Evolutionary conservation across 2,888 invertebrate species (phyloP), one percentile per base, ranked within the genome.

Genomic region (Caenorhabditis japonica): DNA sequence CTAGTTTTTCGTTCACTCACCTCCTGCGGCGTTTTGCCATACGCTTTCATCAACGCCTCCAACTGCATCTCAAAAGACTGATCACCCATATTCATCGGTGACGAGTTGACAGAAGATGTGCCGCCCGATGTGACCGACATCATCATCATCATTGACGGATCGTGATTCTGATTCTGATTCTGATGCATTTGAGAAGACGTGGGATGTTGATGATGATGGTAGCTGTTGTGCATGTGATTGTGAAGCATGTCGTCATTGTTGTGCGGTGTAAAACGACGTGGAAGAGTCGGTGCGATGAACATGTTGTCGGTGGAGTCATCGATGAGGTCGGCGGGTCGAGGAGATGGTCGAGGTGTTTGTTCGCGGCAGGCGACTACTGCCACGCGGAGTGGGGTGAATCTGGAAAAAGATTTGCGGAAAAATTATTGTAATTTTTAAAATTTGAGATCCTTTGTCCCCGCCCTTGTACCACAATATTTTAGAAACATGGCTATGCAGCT

Each of bases 341-440:
- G 47, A 7, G 59, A 49, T 38, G 62, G 69, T 13, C 64, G 60
- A 15, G 53, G 62, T 1, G 59, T 49, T 17, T 61, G 58, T 12
- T 71, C 82, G 27, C 80, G 81, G 44, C 84, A 84, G 0, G 84
- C 81, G 2, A 85, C 85, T 1, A 85, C 85, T 12, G 85, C 85
- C n/a, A 85, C 84, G 4, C 85, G 72, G 62, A 85, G 78, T 2
- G 85, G 84, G 5, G 84, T 86, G 60, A 85, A 85, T 53, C 75
- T 80, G 21, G 58, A 73, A 66, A 15, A 23, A 27, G n/a, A n/a
- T n/a, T n/a, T n/a, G n/a, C n/a, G n/a, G n/a, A n/a, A n/a, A n/a
- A n/a, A n/a, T n/a, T n/a, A n/a, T n/a, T n/a, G n/a, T n/a, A n/a
- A n/a, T n/a, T n/a, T n/a, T n/a, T n/a, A n/a, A 34, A 41, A n/a